phyloP scores from a whole-genome alignment of 2,113 vertebrate genomes.

The cattle (Bos taurus) region ARS-UCD2.0 NC_037342.1:44359001-44359500 shows the following conservation, averaged over 20 bases:
- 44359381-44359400: background rate
- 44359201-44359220: fast-evolving
- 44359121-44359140: background rate
- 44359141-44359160: background rate
- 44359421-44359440: background rate
- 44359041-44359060: background rate
- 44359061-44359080: background rate
- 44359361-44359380: background rate
- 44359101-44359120: background rate
- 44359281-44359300: background rate
- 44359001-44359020: background rate
- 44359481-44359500: background rate
- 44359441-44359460: background rate
- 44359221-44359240: background rate
- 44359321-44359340: background rate
- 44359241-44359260: fast-evolving
- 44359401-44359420: background rate
- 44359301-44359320: background rate
- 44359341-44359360: background rate
- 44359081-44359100: background rate
- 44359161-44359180: background rate
- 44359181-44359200: background rate
- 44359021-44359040: background rate
- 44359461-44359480: background rate
- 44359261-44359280: background rate